Evolutionary conservation across 2,888 invertebrate species (phyloP).

Genomic region (Sarcophaga caerulescens): DNA sequence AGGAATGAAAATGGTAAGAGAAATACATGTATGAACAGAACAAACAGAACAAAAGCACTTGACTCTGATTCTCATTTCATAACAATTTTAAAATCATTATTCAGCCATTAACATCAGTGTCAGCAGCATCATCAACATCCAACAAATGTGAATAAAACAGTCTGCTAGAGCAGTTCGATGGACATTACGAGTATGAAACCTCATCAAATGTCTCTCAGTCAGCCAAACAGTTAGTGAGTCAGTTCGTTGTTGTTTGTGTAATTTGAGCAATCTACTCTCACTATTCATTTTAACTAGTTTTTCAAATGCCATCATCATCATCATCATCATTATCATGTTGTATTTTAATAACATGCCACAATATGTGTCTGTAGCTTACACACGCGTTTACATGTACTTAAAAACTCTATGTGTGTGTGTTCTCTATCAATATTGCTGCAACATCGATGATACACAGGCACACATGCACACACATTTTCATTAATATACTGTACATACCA

Average conservation of each 20-base stretch:
- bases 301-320: conserved; percentile 49
- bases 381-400: not conserved
- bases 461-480: not conserved
- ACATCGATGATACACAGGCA: conserved; percentile 13
- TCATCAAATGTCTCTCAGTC: not conserved
- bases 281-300: conserved; percentile 43
- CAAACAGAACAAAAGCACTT: conserved; percentile 34
- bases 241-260: not conserved
- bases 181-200: conserved; percentile 9
- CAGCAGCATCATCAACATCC: conserved; percentile 20
- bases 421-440: conserved; percentile 39
- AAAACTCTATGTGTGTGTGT: not conserved
- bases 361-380: conserved; percentile 35
- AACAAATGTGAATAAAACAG: not conserved
- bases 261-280: conserved; percentile 35
- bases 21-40: not conserved
- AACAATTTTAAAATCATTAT: conserved; percentile 46
- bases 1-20: not conserved
- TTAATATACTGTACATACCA: conserved; percentile 9
- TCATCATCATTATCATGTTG: not conserved
- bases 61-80: conserved; percentile 44
- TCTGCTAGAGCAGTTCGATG: not conserved
- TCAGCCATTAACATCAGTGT: conserved; percentile 50
- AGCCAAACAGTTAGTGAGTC: conserved; percentile 4
- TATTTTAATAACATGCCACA: conserved; percentile 59